Percentiles rank a stretch among this genome's conserved stretches.
phyloP scores from a whole-genome alignment of 2,113 vertebrate genomes.

The Coptodon rendalli region DNA sequence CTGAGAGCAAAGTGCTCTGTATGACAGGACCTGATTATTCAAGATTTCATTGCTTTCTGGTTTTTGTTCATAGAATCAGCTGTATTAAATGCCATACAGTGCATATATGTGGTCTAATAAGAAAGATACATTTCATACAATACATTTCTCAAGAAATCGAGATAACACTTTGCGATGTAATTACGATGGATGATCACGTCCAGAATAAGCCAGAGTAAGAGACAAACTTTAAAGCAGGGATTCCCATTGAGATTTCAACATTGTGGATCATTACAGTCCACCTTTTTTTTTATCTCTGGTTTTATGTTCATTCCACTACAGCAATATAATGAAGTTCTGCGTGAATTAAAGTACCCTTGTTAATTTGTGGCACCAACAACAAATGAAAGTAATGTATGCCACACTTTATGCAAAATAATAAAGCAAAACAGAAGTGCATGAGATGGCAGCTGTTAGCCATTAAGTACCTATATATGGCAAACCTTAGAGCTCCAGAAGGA shows the following conservation, averaged over 20 bases:
- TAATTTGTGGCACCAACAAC: slow-evolving; percentile 7
- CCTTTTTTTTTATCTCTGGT: neutral
- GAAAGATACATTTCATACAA: neutral
- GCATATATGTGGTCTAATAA: neutral
- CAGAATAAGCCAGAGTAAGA: neutral
- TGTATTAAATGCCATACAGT: neutral
- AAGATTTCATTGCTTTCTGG: neutral
- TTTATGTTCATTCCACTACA: neutral
- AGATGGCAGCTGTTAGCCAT: slow-evolving; percentile 29
- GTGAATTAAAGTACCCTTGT: neutral
- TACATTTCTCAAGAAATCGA: neutral
- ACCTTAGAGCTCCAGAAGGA: slow-evolving; percentile 22
- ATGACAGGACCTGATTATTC: neutral
- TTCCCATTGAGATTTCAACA: neutral
- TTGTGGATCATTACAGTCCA: neutral
- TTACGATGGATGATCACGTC: slow-evolving; percentile 1
- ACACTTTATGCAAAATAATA: slow-evolving; percentile 30
- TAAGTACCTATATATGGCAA: slow-evolving; percentile 35
- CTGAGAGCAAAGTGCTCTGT: neutral
- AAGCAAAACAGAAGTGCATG: slow-evolving; percentile 21
- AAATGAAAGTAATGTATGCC: neutral
- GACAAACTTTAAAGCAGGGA: neutral
- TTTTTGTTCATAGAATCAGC: neutral
- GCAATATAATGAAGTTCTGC: neutral
- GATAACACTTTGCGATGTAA: neutral